Evolutionary conservation across 2,888 invertebrate species (phyloP), one percentile per base, ranked within the genome.

Genomic region (Actias luna): DNA sequence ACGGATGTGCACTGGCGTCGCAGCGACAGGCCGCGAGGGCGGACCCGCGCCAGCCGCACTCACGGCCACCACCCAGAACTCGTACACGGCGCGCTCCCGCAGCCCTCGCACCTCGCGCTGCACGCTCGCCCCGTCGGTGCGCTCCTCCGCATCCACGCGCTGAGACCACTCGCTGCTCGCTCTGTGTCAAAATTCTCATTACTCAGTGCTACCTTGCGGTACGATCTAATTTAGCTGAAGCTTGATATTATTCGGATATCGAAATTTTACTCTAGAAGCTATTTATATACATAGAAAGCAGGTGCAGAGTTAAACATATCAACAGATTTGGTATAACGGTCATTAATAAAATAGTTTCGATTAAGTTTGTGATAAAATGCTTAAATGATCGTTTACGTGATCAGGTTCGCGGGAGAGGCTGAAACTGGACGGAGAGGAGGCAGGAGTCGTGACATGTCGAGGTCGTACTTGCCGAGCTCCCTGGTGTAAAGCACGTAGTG

Each of bases 21-120:
- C 94, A 22, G 93, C 89, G 59, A 94, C 94, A 58, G 94, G 92
- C 7, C 93, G 88, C 61, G 94, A 94, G 52, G 94, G 85, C 63
- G 94, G 93, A 0, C 95, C 94, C 78, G 95, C 95, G 29, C 96
- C 84, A 59, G 80, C 80, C 68, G 96, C 95, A 16, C 95, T 74
- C 46, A 76, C 74, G 70, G 95, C 97, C 52, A 96, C 95, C 64
- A 97, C 96, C 95, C 97, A 96, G 87, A 97, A 96, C 86, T 96
- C 96, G 85, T 97, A 97, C 69, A 95, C 93, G 72, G 95, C 95
- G 79, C 94, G 94, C 77, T 95, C 95, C 65, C 94, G 93, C 74
- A 97, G 91, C 63, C 95, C 94, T 61, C 95, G 92, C 68, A 95
- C 94, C 81, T 95, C 95, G 71, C 93, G 94, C 72, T 93, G 93